phyloP scores from a whole-genome alignment of 2,797 vertebrate genomes.

The Arremon aurantiirostris region DNA sequence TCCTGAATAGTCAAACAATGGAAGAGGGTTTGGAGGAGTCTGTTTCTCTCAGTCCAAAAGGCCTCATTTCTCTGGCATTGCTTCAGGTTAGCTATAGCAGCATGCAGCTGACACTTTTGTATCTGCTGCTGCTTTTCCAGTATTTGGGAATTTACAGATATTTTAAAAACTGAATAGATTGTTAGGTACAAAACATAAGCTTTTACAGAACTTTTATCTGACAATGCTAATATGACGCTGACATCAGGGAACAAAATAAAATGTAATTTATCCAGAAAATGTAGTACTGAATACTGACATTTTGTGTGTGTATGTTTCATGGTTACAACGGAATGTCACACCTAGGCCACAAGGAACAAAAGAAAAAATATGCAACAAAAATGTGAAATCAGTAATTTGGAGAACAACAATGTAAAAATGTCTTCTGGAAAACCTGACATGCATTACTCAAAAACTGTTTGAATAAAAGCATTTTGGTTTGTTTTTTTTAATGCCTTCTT shows the following conservation, averaged over 20 bases:
- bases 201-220: neutral
- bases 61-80: neutral
- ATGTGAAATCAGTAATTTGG: neutral
- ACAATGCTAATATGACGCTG: neutral
- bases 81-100: neutral
- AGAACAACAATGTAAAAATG: neutral
- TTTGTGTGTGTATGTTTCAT: neutral
- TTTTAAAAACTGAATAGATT: neutral
- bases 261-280: neutral
- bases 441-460: neutral
- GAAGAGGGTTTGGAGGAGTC: neutral
- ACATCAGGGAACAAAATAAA: neutral
- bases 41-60: neutral
- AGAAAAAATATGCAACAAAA: neutral
- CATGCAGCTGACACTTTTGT: neutral
- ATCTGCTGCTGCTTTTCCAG: neutral
- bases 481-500: neutral
- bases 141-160: neutral
- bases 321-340: neutral
- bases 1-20: neutral
- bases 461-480: neutral
- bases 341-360: neutral
- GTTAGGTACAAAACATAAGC: neutral
- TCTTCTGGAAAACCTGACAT: neutral
- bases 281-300: neutral